Conservation (phyloP, 2,888 invertebrate species). For the Diadegma fenestrale region DNA sequence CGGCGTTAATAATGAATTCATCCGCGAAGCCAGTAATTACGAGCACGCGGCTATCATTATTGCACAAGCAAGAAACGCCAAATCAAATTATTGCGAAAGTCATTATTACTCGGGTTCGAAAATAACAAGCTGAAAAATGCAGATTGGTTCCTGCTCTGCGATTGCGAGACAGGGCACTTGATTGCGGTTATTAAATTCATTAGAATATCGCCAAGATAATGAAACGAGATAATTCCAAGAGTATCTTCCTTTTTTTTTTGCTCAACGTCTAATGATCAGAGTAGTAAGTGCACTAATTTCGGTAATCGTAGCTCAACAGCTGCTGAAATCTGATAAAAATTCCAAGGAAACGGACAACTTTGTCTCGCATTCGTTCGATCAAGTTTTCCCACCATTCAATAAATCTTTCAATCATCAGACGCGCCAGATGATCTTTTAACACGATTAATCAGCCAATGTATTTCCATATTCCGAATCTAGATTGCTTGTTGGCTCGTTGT, state of each 20-base stretch:
- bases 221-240: conserved; percentile 6
- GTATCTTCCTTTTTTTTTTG: conserved; percentile 7
- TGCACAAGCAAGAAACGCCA: conserved; percentile 57
- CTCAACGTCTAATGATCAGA: neutral
- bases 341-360: neutral
- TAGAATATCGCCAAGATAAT: conserved; percentile 27
- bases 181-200: conserved; percentile 67
- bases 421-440: conserved; percentile 11
- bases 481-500: neutral
- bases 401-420: conserved; percentile 8
- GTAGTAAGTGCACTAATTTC: neutral
- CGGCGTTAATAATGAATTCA: conserved; percentile 63
- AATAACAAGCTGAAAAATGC: conserved; percentile 8
- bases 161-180: conserved; percentile 36
- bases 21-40: conserved; percentile 64
- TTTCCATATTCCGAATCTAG: neutral
- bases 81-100: conserved; percentile 69
- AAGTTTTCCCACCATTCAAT: conserved; percentile 13
- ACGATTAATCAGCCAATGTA: neutral
- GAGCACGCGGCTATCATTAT: conserved; percentile 67
- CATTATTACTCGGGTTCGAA: conserved; percentile 53
- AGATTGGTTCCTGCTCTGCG: conserved; percentile 33
- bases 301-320: conserved; percentile 2
- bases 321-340: conserved; percentile 1
- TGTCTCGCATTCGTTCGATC: neutral